Evolutionary conservation across 1,140 invertebrate genomes (phyloP), one percentile per base, ranked within the genome.

Genomic region (Cyphomyrmex costatus): DNA sequence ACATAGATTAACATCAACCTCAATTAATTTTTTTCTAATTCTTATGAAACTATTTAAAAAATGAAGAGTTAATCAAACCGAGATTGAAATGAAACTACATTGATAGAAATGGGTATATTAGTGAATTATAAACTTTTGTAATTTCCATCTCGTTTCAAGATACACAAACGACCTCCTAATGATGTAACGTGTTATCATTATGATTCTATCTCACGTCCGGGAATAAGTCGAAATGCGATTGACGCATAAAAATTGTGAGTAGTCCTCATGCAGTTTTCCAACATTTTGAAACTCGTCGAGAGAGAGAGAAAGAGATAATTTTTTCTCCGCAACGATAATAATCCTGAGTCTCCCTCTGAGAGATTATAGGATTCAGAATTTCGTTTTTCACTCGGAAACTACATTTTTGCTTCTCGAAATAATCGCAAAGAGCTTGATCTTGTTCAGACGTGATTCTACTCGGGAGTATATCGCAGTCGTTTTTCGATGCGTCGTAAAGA

Each of bases 401-500:
- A 16, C 1, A 63, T 63, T 19, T 46, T 42, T n/a, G 4, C 42
- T 66, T 66, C 27, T 33, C 8, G 8, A 21, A 21, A 36, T 3
- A 21, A 10, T 66, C 6, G 65, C 6, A 68, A 49, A 24, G 21
- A 21, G 33, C 4, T 42, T n/a, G 10, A 21, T n/a, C 14, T 24
- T 24, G 21, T 46, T 68, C 42, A 14, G 4, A 3, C 14, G 21
- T 46, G 36, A 68, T 68, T 24, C 36, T 4, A 36, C 21, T 68
- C n/a, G 21, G 6, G 14, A 21, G 19, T 33, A 53, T 21, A 49
- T 46, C 36, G 14, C 65, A 12, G 33, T 24, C 14, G 65, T 49
- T 68, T 46, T 68, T 68, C 65, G 36, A 46, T 14, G 21, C 36
- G 36, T 49, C 21, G 2, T 68, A 68, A 68, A 68, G 49, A 68